Base-by-base conservation (phyloP, 2,113 vertebrate species). In the Albula goreensis region DNA sequence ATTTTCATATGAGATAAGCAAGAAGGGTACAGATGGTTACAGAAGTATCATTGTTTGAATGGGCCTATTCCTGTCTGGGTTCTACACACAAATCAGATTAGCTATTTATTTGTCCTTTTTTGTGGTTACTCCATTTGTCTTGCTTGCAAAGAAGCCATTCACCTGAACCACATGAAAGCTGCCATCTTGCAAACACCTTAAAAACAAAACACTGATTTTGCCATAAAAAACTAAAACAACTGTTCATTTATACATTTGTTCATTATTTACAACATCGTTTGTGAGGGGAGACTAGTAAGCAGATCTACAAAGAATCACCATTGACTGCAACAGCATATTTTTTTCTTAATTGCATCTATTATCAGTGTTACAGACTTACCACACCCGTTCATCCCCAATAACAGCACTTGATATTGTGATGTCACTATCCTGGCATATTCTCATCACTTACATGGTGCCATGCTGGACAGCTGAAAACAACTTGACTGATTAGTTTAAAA, bases 151-250 rank as follows among this genome's bases (percentile, higher is more conserved):
- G 85, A 89, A 91, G 88, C 89, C 83, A 88, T 86, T 70, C 81
- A 88, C 88, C 88, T 0, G 17, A 84, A 91, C 85, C 90, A 81
- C 63, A 41, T 50, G 88, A 89, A 81, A 87, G 41, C 41, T 25
- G 53, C 50, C 70, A 49, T 10, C 17, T 19, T 52, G 49, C 4
- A n/a, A 22, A 81, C 85, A 48, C 9, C 63, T 81, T 85, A 87
- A 87, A 88, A 56, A 48, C 79, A 83, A 80, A 88, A 92, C 86
- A 92, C 89, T 51, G 66, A 86, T 83, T 88, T 56, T 50, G 49
- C 89, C 83, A 86, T 85, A 81, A 48, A 86, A 88, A 90, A 91
- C n/a, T 50, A 87, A 74, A 91, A 87, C 84, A 85, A 85, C 78
- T 90, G 86, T 89, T 91, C 88, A 90, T 85, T 51, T 89, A 81